Percentiles rank a stretch among this genome's conserved stretches.
phyloP scores from a whole-genome alignment of 2,113 vertebrate genomes.

The Hydropotes inermis region DNA sequence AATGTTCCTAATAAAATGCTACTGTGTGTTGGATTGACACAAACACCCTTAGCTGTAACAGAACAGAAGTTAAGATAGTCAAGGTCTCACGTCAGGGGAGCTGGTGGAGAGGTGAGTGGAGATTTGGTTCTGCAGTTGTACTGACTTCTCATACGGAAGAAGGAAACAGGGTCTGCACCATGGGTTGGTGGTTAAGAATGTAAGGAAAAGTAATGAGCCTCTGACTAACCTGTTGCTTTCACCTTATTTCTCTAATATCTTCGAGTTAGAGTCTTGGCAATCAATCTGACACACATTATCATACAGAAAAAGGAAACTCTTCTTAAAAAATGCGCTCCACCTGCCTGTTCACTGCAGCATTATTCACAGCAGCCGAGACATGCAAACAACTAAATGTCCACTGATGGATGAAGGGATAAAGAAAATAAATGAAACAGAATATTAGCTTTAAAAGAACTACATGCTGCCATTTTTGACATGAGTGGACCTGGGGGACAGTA shows the following conservation, averaged over 20 bases:
- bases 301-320: background rate
- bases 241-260: background rate
- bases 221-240: background rate
- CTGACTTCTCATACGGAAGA: background rate
- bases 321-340: background rate
- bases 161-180: background rate
- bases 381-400: background rate
- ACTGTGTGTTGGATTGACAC: background rate
- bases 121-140: background rate
- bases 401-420: background rate
- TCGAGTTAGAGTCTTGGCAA: background rate
- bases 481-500: background rate
- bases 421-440: background rate
- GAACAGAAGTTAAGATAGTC: background rate
- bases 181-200: fast-evolving
- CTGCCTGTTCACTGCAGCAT: background rate
- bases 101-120: background rate
- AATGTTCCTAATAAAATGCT: background rate
- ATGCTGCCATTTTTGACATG: background rate
- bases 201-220: background rate
- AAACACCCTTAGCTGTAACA: background rate
- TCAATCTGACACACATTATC: background rate
- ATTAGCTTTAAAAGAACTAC: background rate
- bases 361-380: background rate
- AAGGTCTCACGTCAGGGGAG: background rate